Evolutionary conservation across 2,888 invertebrate species (phyloP).

Genomic region (Drosophila phalerata): DNA sequence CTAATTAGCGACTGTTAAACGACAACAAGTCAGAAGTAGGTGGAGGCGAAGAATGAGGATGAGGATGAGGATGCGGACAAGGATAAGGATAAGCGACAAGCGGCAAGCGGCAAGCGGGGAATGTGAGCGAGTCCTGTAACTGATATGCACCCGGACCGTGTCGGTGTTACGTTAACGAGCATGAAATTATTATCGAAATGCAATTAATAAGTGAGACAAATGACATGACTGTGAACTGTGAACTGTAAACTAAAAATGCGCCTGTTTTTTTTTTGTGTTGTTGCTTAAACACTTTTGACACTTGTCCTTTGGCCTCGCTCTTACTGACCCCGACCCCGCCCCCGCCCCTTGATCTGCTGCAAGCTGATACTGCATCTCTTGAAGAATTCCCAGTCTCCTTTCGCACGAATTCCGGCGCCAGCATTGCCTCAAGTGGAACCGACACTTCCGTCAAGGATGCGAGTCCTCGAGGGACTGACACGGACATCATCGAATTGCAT

Average conservation of each 20-base stretch:
- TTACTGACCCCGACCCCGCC: neutral
- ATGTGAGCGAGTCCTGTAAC: conserved; percentile 50
- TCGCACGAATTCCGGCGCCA: conserved; percentile 76
- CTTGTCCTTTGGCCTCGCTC: conserved; percentile 52
- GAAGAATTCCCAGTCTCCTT: conserved; percentile 44
- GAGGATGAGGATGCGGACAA: conserved; percentile 6
- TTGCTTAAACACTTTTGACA: conserved; percentile 65
- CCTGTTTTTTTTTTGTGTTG: conserved; percentile 41
- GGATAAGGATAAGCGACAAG: neutral
- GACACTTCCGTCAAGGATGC: conserved; percentile 61
- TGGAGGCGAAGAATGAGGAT: conserved; percentile 1
- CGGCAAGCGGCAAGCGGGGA: too few species aligned
- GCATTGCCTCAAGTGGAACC: conserved; percentile 57
- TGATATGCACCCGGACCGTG: conserved; percentile 46
- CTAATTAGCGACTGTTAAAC: conserved; percentile 83
- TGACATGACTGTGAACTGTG: conserved; percentile 23
- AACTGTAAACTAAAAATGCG: neutral
- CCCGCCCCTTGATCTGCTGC: conserved; percentile 22
- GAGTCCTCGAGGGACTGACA: conserved; percentile 3
- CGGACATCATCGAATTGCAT: conserved; percentile 14
- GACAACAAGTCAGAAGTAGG: conserved; percentile 48
- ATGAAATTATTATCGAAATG: conserved; percentile 83
- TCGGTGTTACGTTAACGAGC: conserved; percentile 71
- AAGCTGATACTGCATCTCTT: conserved; percentile 53
- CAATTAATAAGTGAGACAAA: conserved; percentile 71